Conservation (phyloP, 1,140 invertebrate species). For the Amyelois transitella region DNA sequence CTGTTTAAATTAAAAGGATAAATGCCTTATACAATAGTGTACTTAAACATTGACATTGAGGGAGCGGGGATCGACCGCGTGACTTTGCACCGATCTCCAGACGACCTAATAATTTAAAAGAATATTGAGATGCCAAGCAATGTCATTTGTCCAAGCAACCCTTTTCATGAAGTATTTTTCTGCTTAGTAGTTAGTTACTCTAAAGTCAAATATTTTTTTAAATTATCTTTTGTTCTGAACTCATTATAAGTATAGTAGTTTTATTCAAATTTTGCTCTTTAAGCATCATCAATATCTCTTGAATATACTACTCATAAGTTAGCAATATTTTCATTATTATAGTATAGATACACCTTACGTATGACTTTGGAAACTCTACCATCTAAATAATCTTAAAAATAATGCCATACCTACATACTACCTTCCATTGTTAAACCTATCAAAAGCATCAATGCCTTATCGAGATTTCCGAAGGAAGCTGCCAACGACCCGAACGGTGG, state of each 20-base stretch:
- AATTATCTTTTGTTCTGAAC: too few species aligned
- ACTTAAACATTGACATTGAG: constrained; percentile 30
- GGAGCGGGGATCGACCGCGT: constrained; percentile 37
- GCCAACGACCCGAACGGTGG: constrained; percentile 17
- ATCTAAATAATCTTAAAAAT: not conserved
- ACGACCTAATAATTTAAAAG: constrained; percentile 43
- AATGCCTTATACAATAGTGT: constrained; percentile 6
- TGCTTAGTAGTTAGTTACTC: too few species aligned
- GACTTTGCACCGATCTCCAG: constrained; percentile 56
- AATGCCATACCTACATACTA: too few species aligned
- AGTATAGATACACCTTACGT: not conserved
- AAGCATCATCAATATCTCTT: not conserved
- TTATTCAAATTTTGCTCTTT: not conserved
- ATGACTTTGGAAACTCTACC: not conserved
- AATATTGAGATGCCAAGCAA: constrained; percentile 10
- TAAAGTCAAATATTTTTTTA: too few species aligned
- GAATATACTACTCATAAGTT: not conserved
- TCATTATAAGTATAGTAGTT: not conserved
- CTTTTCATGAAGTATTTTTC: not conserved
- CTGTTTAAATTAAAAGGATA: not conserved
- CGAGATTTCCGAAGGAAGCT: constrained; percentile 17
- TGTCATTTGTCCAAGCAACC: not conserved
- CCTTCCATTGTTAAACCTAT: constrained; percentile 13
- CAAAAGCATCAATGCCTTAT: constrained; percentile 14
- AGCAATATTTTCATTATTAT: not conserved